Percentiles rank a stretch among this genome's conserved stretches.
These are phyloP conservation scores for Nothobranchius furzeri DNA, from an alignment of 2,113 vertebrate species.

Conservation along the genomic window DNA sequence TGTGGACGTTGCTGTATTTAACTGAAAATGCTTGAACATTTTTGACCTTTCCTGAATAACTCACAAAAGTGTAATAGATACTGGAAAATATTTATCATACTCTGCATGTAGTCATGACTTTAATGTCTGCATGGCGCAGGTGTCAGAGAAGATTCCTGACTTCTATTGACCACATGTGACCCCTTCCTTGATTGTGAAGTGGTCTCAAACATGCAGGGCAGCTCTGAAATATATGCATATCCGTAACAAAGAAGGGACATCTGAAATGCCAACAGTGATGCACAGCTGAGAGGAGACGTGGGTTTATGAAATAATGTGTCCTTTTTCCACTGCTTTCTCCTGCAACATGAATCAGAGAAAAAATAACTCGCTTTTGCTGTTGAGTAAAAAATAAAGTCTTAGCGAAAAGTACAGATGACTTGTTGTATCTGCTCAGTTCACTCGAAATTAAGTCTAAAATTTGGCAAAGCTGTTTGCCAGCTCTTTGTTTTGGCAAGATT, in stretches of 20 bases:
- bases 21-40: conserved; percentile 14
- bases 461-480: conserved; percentile 12
- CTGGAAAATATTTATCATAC: conserved; percentile 24
- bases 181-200: conserved; percentile 31
- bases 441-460: conserved; percentile 22
- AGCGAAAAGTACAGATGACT: background rate
- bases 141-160: conserved; percentile 20
- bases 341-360: conserved; percentile 7
- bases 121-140: conserved; percentile 56
- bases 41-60: conserved; percentile 35
- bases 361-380: conserved; percentile 1
- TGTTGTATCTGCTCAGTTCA: conserved; percentile 1
- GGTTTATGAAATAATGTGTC: conserved; percentile 7
- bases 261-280: conserved; percentile 44
- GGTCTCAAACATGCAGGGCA: conserved; percentile 13
- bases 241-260: conserved; percentile 19
- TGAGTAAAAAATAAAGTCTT: background rate
- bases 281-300: background rate
- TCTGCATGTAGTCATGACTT: conserved; percentile 19
- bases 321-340: background rate
- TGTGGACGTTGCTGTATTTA: background rate
- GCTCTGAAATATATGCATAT: conserved; percentile 35
- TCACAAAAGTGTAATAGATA: conserved; percentile 24
- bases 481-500: conserved; percentile 36
- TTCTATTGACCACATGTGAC: conserved; percentile 34